phyloP scores from a whole-genome alignment of 2,888 invertebrate genomes.

The Rhagophthalmus giganteus region DNA sequence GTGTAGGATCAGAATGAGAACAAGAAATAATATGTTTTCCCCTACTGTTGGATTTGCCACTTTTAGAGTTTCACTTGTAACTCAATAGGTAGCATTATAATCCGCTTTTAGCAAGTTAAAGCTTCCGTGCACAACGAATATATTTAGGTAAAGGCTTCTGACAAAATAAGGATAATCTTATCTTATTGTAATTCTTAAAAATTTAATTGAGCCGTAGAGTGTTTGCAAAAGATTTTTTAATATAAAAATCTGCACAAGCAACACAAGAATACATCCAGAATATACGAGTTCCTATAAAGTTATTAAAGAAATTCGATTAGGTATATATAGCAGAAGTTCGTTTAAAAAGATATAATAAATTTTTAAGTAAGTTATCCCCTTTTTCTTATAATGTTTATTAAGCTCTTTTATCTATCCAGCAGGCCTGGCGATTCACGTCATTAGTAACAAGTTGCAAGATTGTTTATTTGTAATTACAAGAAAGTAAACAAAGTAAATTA shows the following conservation, averaged over 20 bases:
- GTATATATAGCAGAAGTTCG: too few species aligned
- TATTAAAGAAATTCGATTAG: too few species aligned
- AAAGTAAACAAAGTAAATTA: too few species aligned
- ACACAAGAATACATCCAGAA: too few species aligned
- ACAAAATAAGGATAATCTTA: background rate
- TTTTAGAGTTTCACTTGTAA: conserved; percentile 13
- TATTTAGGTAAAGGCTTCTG: background rate
- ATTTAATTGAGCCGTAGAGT: background rate
- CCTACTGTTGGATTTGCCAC: conserved; percentile 8
- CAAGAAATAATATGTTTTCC: conserved; percentile 6
- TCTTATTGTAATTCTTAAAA: background rate
- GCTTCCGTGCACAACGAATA: background rate
- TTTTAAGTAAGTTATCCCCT: too few species aligned
- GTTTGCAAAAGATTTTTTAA: background rate
- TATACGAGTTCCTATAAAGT: too few species aligned
- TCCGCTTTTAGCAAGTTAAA: conserved; percentile 3
- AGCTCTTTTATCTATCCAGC: too few species aligned
- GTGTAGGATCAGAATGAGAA: conserved; percentile 3
- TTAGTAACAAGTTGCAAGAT: too few species aligned
- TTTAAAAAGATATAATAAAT: background rate
- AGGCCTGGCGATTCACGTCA: too few species aligned
- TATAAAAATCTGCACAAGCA: too few species aligned
- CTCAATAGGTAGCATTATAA: conserved; percentile 8
- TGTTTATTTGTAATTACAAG: too few species aligned
- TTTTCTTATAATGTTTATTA: too few species aligned